phyloP scores from a whole-genome alignment of 2,888 invertebrate species.

The Nipponacmea schrenckii region DNA sequence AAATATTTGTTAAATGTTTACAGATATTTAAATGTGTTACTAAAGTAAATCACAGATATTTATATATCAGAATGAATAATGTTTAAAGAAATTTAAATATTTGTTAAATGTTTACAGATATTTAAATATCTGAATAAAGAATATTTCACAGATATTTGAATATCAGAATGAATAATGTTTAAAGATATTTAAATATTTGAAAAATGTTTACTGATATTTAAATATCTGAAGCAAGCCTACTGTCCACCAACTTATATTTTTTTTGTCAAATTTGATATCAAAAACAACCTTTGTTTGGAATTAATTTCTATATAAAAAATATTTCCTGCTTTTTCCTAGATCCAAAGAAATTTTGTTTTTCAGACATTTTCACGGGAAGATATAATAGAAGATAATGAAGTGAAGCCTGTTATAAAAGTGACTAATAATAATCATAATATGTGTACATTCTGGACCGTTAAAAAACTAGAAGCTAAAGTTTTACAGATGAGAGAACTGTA shows the following conservation, averaged over 20 bases:
- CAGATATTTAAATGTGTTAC: no score
- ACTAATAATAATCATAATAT: conserved; percentile 57
- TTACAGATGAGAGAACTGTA: conserved; percentile 63
- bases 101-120: no score
- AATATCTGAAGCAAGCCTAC: no score
- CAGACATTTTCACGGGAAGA: conserved; percentile 59
- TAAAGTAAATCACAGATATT: no score
- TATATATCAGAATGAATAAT: no score
- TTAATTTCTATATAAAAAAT: background rate
- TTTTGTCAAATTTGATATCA: no score
- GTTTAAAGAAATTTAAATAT: no score
- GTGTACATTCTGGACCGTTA: conserved; percentile 59
- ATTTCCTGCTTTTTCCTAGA: background rate
- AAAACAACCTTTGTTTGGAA: background rate
- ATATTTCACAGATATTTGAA: no score
- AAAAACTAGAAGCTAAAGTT: conserved; percentile 63
- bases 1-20: no score
- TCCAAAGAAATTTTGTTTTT: conserved; percentile 14
- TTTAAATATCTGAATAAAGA: no score
- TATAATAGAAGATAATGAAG: conserved; percentile 41
- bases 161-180: background rate
- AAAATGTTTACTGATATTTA: background rate
- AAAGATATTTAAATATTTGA: background rate
- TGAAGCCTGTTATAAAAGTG: conserved; percentile 55
- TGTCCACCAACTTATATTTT: no score